phyloP scores from a whole-genome alignment of 2,888 invertebrate genomes.

The Trichogramma evanescens region DNA sequence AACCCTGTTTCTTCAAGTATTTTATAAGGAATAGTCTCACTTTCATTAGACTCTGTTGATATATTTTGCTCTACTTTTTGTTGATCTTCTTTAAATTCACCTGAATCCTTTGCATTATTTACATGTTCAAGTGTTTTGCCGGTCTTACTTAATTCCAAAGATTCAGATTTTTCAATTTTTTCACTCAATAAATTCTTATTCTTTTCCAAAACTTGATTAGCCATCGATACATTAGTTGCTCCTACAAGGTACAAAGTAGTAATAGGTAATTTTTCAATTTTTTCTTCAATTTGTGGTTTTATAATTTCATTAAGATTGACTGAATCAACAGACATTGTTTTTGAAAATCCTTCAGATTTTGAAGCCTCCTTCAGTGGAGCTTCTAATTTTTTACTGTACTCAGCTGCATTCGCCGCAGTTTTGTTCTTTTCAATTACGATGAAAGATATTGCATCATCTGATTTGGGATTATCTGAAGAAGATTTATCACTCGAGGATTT shows the following conservation, averaged over 20 bases:
- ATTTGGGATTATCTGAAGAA: slow-evolving; percentile 12
- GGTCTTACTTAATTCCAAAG: not conserved
- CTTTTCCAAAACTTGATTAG: not conserved
- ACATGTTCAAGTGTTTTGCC: not conserved
- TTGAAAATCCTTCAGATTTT: not conserved
- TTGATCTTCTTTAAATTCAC: no score
- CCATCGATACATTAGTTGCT: not conserved
- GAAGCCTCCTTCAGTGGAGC: not conserved
- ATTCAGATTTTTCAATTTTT: not conserved
- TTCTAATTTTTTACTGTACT: not conserved
- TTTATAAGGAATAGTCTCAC: not conserved
- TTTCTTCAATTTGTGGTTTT: not conserved
- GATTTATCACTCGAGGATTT: slow-evolving; percentile 3
- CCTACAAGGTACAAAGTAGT: no score
- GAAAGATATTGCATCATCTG: slow-evolving; percentile 19
- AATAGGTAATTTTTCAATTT: not conserved
- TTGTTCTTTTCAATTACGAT: slow-evolving; percentile 14
- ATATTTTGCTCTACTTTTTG: not conserved
- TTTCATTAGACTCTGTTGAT: not conserved
- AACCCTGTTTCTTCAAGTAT: not conserved
- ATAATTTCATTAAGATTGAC: slow-evolving; percentile 5
- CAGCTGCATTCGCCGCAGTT: not conserved
- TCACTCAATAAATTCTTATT: not conserved
- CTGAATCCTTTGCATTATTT: no score
- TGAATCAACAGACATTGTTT: not conserved